Evolutionary conservation across 2,797 vertebrate species (phyloP).

Genomic region (Synaphobranchus kaupii): DNA sequence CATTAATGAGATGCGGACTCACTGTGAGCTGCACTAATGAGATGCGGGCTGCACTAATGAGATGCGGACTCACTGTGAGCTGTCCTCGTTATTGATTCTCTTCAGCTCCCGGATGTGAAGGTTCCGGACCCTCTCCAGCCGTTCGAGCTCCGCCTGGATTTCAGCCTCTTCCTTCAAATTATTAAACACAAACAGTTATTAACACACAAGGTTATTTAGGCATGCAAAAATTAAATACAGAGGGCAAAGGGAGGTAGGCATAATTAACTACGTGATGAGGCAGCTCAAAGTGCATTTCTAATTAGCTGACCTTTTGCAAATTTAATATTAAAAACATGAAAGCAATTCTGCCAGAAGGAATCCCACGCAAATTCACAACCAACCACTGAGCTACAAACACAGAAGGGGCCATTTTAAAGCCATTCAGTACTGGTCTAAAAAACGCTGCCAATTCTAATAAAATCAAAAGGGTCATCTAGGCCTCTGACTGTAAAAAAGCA

Average conservation of each 20-base stretch:
- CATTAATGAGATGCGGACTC: too few species aligned
- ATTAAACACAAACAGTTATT: conserved; percentile 55
- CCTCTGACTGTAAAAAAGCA: conserved; percentile 2
- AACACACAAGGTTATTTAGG: conserved; percentile 50
- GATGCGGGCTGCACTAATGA: too few species aligned
- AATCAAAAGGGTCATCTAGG: neutral
- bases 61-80: conserved; percentile 88
- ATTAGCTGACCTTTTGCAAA: conserved; percentile 49
- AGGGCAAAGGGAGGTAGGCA: neutral
- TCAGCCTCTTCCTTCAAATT: conserved; percentile 97
- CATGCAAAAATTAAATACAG: conserved; percentile 44
- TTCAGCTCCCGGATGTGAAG: conserved; percentile 99
- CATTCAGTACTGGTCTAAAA: neutral
- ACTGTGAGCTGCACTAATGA: too few species aligned
- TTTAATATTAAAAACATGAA: conserved; percentile 61
- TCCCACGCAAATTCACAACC: neutral
- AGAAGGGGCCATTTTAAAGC: neutral
- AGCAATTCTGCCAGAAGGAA: conserved; percentile 39
- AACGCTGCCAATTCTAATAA: too few species aligned
- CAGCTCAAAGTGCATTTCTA: conserved; percentile 56
- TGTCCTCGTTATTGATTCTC: conserved; percentile 99
- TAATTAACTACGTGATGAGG: conserved; percentile 49
- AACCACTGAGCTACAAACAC: neutral
- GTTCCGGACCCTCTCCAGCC: conserved; percentile 98
- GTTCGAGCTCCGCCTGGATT: conserved; percentile 98